Evolutionary conservation across 2,113 vertebrate genomes (phyloP).

Genomic region (Clupea harengus): DNA sequence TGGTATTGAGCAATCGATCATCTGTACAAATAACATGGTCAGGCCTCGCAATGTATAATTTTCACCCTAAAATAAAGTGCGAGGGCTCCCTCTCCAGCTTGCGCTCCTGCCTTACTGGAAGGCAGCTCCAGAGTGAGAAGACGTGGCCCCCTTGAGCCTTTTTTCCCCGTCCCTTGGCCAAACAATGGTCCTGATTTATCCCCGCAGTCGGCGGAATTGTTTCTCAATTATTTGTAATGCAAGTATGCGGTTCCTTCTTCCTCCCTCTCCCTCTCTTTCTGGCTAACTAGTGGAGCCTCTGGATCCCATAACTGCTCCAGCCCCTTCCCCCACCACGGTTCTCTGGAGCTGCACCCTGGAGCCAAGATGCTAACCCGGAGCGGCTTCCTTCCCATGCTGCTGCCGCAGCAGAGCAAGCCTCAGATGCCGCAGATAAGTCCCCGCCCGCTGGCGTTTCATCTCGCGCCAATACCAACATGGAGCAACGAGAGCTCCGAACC

Average conservation of each 20-base stretch:
- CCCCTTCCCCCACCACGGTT: slow-evolving; percentile 19
- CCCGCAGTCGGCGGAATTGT: slow-evolving; percentile 61
- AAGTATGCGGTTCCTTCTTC: slow-evolving; percentile 60
- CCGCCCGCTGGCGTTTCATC: slow-evolving; percentile 45
- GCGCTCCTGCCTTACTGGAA: background rate
- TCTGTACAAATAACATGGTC: slow-evolving; percentile 66
- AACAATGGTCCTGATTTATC: slow-evolving; percentile 57
- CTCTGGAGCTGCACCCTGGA: slow-evolving; percentile 22
- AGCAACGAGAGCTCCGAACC: slow-evolving; percentile 59
- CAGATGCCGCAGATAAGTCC: slow-evolving; percentile 39
- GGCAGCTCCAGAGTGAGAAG: slow-evolving; percentile 7
- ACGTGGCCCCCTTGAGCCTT: slow-evolving; percentile 10
- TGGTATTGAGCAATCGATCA: slow-evolving; percentile 71
- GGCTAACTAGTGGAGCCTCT: slow-evolving; percentile 37
- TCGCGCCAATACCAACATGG: slow-evolving; percentile 62
- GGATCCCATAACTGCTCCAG: slow-evolving; percentile 64
- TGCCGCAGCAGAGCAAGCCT: slow-evolving; percentile 14
- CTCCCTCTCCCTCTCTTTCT: slow-evolving; percentile 14
- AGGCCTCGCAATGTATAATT: slow-evolving; percentile 60
- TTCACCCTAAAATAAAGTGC: slow-evolving; percentile 69
- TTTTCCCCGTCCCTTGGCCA: slow-evolving; percentile 23
- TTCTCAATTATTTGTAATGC: slow-evolving; percentile 68
- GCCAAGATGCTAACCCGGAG: slow-evolving; percentile 59
- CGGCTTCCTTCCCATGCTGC: slow-evolving; percentile 51
- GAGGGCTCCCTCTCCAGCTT: slow-evolving; percentile 9